A percentile compares a stretch with the other conserved stretches of the same genome.
Evolutionary conservation across 2,888 invertebrate species (phyloP).

Genomic region (Smittia sp.): DNA sequence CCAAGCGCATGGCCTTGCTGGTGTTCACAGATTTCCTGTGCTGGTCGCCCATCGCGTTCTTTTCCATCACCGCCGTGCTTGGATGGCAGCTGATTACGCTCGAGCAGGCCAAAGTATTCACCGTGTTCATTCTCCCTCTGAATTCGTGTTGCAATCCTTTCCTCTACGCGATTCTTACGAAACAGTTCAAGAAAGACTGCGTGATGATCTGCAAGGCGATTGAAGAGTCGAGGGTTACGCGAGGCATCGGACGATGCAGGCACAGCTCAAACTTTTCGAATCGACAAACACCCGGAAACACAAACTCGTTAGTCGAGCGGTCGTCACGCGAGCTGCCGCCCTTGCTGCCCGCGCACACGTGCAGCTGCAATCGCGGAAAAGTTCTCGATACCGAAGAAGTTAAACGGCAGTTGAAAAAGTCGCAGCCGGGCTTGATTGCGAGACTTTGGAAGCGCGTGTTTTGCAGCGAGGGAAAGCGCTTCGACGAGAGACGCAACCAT

Average conservation of each 20-base stretch:
- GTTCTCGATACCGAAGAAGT: slow-evolving; percentile 49
- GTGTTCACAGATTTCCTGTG: slow-evolving; percentile 97
- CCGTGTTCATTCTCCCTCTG: slow-evolving; percentile 91
- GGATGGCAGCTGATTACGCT: slow-evolving; percentile 86
- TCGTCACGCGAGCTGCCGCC: slow-evolving; percentile 71
- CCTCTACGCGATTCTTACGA: slow-evolving; percentile 94
- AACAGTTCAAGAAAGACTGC: slow-evolving; percentile 97
- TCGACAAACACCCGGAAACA: slow-evolving; percentile 81
- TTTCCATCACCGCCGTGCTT: slow-evolving; percentile 89
- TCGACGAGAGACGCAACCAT: slow-evolving; percentile 52
- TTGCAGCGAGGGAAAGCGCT: slow-evolving; percentile 47
- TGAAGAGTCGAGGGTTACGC: slow-evolving; percentile 87
- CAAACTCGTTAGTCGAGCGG: slow-evolving; percentile 77
- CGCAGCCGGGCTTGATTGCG: slow-evolving; percentile 44
- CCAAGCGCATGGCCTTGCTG: slow-evolving; percentile 92
- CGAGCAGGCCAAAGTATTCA: slow-evolving; percentile 94
- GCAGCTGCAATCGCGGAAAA: slow-evolving; percentile 54
- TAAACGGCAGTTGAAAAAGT: slow-evolving; percentile 45
- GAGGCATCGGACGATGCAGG: slow-evolving; percentile 80
- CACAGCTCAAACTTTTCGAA: slow-evolving; percentile 87
- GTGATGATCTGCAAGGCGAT: slow-evolving; percentile 93
- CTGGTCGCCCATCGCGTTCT: slow-evolving; percentile 97
- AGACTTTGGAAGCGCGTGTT: slow-evolving; percentile 55
- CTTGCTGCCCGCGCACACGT: slow-evolving; percentile 52
- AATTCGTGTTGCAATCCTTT: slow-evolving; percentile 98